Percentiles rank a stretch among this genome's conserved stretches.
These are phyloP conservation scores for Trididemnum nubilum DNA, from an alignment of 23 tunicate species.

Conservation along the genomic window DNA sequence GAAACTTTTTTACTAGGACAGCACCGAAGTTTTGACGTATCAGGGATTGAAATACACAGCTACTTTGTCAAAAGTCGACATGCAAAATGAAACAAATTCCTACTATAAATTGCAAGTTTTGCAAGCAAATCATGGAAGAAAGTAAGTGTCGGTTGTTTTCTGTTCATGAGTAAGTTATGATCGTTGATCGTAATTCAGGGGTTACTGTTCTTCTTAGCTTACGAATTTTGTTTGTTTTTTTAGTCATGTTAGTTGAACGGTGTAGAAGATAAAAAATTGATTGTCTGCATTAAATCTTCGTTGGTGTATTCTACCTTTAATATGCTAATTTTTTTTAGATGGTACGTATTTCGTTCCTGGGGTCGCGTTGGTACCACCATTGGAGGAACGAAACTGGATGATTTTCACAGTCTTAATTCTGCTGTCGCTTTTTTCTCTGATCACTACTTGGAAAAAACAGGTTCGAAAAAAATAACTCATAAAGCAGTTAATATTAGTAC, in stretches of 20 bases:
- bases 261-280: no score
- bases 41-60: slow-evolving; percentile 79
- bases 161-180: no score
- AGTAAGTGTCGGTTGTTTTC: no score
- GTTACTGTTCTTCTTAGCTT: no score
- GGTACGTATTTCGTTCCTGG: slow-evolving; percentile 92
- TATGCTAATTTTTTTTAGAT: slow-evolving; percentile 53
- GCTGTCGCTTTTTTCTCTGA: slow-evolving; percentile 51
- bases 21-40: slow-evolving; percentile 21
- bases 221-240: no score
- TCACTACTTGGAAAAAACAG: slow-evolving; percentile 82
- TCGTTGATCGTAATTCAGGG: no score
- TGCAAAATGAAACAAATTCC: slow-evolving; percentile 83
- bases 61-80: slow-evolving; percentile 83
- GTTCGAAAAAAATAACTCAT: slow-evolving; percentile 32
- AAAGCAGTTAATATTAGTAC: not conserved
- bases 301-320: no score
- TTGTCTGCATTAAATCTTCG: no score
- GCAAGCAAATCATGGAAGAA: slow-evolving; percentile 20
- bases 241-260: no score
- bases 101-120: slow-evolving; percentile 90
- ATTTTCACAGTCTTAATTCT: slow-evolving; percentile 36
- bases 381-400: slow-evolving; percentile 86
- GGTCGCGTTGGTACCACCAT: slow-evolving; percentile 93
- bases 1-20: slow-evolving; percentile 14